Evolutionary conservation across 2,888 invertebrate genomes (phyloP), one percentile per base, ranked within the genome.

Genomic region (Siphlonurus alternatus): DNA sequence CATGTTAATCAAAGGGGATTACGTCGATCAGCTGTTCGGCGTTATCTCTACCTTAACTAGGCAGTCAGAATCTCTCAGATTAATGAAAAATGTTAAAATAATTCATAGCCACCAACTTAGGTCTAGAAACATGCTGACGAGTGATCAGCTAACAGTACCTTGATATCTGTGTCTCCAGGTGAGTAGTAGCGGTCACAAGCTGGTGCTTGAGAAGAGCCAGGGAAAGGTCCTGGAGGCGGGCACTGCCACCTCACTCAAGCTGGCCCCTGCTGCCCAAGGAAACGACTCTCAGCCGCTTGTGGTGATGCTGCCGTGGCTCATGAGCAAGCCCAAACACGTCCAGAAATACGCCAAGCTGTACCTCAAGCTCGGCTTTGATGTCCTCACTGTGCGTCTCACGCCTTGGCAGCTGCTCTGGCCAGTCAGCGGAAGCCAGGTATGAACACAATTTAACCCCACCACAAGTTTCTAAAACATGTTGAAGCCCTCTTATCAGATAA

Each of bases 371-470:
- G 78, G 78, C 7, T 78, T 76, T 67, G 78, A 79, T 69, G 78
- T 79, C 1, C 70, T 79, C 1, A 74, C 74, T 15, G 74, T 78
- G 18, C 70, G 73, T 61, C 71, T 78, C 2, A 72, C 72, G 2
- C 77, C 78, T 0, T 69, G 71, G 68, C 76, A 79, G 66, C 70
- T 79, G n/a, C 69, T 79, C 51, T 74, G 75, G 70, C 79, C 79
- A 15, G 71, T 70, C 1, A 71, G 69, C 59, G 76, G 76, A 63
- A 72, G 71, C 54, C 75, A 75, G 71, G 74, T 73, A 59, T 65
- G 62, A 22, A 5, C n/a, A 56, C 10, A 51, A 51, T 51, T 51
- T 15, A 51, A 51, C n/a, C 53, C 10, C n/a, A n/a, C n/a, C n/a
- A n/a, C n/a, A n/a, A n/a, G n/a, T n/a, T n/a, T n/a, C n/a, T n/a